Percentiles rank a stretch among this genome's conserved stretches.
Evolutionary conservation across 2,888 invertebrate species (phyloP).

Genomic region (Pseudococcus viburni): DNA sequence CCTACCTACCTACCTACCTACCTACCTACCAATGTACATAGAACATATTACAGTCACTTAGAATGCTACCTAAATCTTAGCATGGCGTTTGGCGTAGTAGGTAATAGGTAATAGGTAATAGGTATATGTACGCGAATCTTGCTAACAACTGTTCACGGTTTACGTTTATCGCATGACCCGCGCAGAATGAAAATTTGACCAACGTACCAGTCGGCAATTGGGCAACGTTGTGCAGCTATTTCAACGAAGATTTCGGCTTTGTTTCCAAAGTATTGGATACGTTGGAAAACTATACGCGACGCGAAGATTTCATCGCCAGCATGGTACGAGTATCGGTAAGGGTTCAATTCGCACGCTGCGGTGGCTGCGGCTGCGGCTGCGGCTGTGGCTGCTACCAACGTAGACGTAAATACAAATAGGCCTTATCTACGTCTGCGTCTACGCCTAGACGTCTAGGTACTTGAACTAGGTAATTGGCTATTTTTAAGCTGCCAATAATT

Average conservation of each 20-base stretch:
- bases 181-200: not conserved
- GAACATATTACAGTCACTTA: too few relatives aligned
- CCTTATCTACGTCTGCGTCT: too few relatives aligned
- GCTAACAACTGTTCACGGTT: not conserved
- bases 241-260: not conserved
- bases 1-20: not conserved
- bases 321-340: not conserved
- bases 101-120: not conserved
- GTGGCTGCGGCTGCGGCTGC: too few relatives aligned
- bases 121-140: too few relatives aligned
- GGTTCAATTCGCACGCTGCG: not conserved
- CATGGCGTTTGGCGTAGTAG: not conserved
- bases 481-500: not conserved
- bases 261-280: not conserved
- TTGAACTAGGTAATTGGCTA: too few relatives aligned
- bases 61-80: too few relatives aligned
- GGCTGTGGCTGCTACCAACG: too few relatives aligned
- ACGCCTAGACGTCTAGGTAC: too few relatives aligned
- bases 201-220: not conserved
- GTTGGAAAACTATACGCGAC: not conserved
- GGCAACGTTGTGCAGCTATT: not conserved
- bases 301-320: not conserved
- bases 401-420: too few relatives aligned
- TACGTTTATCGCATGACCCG: not conserved
- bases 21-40: too few relatives aligned